Conservation (phyloP, 2,888 invertebrate genomes). For the Celastrina argiolus region DNA sequence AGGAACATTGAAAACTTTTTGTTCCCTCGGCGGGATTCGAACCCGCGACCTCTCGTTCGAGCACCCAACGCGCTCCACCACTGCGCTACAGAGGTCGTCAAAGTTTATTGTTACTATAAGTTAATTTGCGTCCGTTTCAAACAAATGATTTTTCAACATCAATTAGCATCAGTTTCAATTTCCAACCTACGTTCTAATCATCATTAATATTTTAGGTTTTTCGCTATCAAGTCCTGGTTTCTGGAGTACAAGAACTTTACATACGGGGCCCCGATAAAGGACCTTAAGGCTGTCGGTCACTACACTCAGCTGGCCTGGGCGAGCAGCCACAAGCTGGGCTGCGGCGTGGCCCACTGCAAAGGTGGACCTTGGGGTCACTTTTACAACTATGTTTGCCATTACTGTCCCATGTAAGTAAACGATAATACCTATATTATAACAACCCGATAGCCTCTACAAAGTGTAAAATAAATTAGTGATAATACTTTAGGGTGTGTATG, state of each 20-base stretch:
- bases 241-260: slow-evolving; percentile 85
- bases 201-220: slow-evolving; percentile 80
- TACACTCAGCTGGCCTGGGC: slow-evolving; percentile 93
- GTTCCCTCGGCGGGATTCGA: no score
- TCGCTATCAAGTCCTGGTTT: slow-evolving; percentile 88
- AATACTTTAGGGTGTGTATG: no score
- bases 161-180: no score
- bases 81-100: no score
- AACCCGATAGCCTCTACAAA: neutral
- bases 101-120: neutral
- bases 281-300: slow-evolving; percentile 83
- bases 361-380: slow-evolving; percentile 80
- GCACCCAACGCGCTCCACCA: no score
- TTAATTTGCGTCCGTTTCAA: no score
- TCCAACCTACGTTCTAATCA: no score
- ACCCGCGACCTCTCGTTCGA: no score
- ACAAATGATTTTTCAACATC: no score
- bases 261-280: slow-evolving; percentile 79
- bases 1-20: no score
- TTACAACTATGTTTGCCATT: slow-evolving; percentile 90
- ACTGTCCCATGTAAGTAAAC: slow-evolving; percentile 86
- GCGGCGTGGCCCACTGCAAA: slow-evolving; percentile 84
- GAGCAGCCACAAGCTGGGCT: slow-evolving; percentile 85
- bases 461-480: no score
- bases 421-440: slow-evolving; percentile 23